These are phyloP conservation scores for Microcaecilia unicolor DNA, from an alignment of 2,797 vertebrate genomes.

Conservation along the genomic window DNA sequence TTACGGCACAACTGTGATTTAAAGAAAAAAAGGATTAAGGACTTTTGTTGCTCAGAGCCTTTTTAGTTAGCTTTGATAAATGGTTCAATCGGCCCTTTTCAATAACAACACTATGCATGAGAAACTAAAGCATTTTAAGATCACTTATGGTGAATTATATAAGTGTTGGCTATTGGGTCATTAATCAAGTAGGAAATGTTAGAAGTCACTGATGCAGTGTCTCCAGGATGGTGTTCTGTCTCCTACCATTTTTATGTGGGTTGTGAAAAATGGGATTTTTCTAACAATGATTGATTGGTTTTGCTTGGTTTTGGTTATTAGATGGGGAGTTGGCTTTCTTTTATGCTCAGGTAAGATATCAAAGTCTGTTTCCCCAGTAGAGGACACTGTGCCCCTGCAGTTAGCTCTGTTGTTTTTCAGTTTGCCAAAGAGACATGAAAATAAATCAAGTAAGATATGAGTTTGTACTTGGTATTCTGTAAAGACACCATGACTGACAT, in stretches of 20 bases:
- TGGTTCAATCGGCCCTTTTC: constrained; percentile 28
- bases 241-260: constrained; percentile 8
- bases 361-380: constrained; percentile 27
- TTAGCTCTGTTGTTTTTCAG: neutral
- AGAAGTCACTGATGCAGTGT: constrained; percentile 22
- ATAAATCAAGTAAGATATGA: constrained; percentile 34
- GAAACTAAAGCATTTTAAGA: constrained; percentile 30
- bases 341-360: neutral
- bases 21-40: constrained; percentile 19
- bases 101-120: constrained; percentile 29
- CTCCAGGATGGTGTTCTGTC: constrained; percentile 11
- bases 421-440: constrained; percentile 7
- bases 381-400: constrained; percentile 43
- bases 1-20: constrained; percentile 12
- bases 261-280: constrained; percentile 17
- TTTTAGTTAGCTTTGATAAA: constrained; percentile 36
- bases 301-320: neutral
- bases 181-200: constrained; percentile 30
- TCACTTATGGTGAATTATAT: constrained; percentile 40
- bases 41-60: constrained; percentile 15
- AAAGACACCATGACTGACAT: constrained; percentile 53
- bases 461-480: constrained; percentile 50
- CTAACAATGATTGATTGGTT: constrained; percentile 3
- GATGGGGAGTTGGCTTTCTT: neutral
- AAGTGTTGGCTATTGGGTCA: constrained; percentile 28